Evolutionary conservation across 2,888 invertebrate genomes (phyloP), one percentile per base, ranked within the genome.

Genomic region (Antitype chi): DNA sequence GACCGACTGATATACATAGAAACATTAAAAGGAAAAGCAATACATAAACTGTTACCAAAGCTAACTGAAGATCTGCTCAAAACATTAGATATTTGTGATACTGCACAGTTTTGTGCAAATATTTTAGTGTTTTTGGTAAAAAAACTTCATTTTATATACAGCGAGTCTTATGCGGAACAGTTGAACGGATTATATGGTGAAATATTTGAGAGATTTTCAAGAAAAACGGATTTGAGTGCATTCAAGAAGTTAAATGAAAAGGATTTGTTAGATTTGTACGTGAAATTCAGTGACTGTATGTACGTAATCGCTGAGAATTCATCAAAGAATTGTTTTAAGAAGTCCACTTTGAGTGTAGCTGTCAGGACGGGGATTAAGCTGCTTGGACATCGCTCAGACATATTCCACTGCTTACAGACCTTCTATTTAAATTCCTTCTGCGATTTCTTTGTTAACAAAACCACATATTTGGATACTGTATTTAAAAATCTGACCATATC

Each of bases 1-100:
- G 96, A 96, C 66, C 84, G 96, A 55, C 80, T 96, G 1, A 76
- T 87, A 0, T 96, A 92, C 69, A 91, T 96, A 0, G 96, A 95
- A 52, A 94, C 88, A 75, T 84, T 95, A 0, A 94, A 94, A 87
- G 74, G 89, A 0, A 91, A 90, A 47, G 89, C 90, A 0, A 90
- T 95, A 28, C 78, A 89, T 4, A 95, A 96, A 82, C 74, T 96
- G 13, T 70, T 96, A 73, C 92, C 93, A 74, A 95, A 94, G 82
- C 63, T 96, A 0, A 88, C 87, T 0, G 94, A 94, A 75, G 95
- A 96, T 69, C 67, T 93, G 0, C 17, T 89, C 0, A 95, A 93
- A 90, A 88, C 93, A 0, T 89, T 95, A 5, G 86, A 90, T 20
- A 92, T 96, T 0, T 96, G 94, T 57, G 92, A 95, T 47, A 89